phyloP scores from a whole-genome alignment of 1,140 invertebrate species.

The Oreohelix idahoensis region DNA sequence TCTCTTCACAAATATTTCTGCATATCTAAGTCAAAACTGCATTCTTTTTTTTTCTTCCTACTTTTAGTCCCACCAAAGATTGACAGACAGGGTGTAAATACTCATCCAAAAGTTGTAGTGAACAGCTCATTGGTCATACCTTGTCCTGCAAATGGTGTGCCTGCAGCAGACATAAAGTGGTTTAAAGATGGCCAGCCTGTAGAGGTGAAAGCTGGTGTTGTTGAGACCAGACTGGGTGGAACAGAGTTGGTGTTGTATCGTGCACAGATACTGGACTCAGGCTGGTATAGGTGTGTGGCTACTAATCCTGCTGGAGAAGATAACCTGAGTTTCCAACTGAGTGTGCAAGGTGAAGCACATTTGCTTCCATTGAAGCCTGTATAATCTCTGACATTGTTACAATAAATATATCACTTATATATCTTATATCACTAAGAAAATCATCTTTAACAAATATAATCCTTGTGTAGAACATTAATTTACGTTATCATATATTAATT shows the following conservation, averaged over 20 bases:
- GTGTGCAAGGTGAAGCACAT: conserved; percentile 67
- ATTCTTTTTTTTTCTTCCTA: conserved; percentile 35
- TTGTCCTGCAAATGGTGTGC: conserved; percentile 68
- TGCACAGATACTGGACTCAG: conserved; percentile 70
- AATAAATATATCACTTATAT: no score
- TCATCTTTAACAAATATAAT: not conserved
- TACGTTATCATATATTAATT: no score
- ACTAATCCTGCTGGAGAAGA: conserved; percentile 72
- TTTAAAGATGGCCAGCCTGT: conserved; percentile 61
- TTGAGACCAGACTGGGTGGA: conserved; percentile 46
- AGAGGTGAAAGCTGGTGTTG: conserved; percentile 38
- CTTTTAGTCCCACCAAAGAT: conserved; percentile 71
- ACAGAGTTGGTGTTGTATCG: conserved; percentile 68
- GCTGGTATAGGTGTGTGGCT: conserved; percentile 74
- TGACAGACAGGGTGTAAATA: conserved; percentile 53
- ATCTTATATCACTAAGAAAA: not conserved
- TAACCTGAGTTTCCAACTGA: conserved; percentile 66
- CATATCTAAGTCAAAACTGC: no score
- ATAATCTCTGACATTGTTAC: no score
- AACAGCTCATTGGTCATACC: conserved; percentile 55
- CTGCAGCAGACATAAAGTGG: conserved; percentile 70
- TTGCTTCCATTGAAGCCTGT: no score
- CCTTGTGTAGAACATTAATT: no score
- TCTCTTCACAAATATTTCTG: no score
- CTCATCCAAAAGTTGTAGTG: conserved; percentile 57